Base-by-base conservation (phyloP, 2,888 invertebrate genomes). In the Drosophila subquinaria region DNA sequence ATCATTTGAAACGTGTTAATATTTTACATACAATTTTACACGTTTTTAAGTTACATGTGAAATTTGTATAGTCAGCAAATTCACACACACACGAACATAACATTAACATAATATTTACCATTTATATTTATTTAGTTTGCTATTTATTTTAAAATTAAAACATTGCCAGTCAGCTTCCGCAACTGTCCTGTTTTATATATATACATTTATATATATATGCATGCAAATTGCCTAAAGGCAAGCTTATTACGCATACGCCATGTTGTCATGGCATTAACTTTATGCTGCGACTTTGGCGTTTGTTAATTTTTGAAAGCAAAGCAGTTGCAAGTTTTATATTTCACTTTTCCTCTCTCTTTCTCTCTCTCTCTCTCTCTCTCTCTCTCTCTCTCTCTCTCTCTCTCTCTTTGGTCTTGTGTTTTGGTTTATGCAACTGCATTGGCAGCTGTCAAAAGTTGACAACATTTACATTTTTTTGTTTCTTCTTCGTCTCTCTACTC, bases 241-340 rank as follows among this genome's bases (percentile, higher is more conserved):
- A 56, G 55, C 78, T 64, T 59, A 75, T 78, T 83, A 73, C 79
- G 78, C 73, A 80, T 81, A 81, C 80, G 80, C 76, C 64, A 70
- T 71, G 82, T 79, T 73, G 82, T 57, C 52, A 27, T 5, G 20
- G 57, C 38, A 72, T 69, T 79, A 66, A 71, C 38, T 69, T 62
- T 66, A 13, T 35, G 15, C 67, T 8, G 20, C 47, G 17, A 50
- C 45, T 62, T 66, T 17, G 60, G 56, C 59, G 71, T 73, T 78
- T 84, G 82, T 87, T 87, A 87, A 83, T 83, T 83, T 77, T 67
- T 27, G 5, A 50, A 64, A 79, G 73, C 73, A 81, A 69, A 59
- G 63, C 66, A 59, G 53, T 48, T 45, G 60, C 67, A 79, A 68
- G 60, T 75, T 66, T 65, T 65, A 40, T 43, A n/a, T 56, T 56